Evolutionary conservation across 2,113 vertebrate genomes (phyloP).

Genomic region (Mystacornis crossleyi): DNA sequence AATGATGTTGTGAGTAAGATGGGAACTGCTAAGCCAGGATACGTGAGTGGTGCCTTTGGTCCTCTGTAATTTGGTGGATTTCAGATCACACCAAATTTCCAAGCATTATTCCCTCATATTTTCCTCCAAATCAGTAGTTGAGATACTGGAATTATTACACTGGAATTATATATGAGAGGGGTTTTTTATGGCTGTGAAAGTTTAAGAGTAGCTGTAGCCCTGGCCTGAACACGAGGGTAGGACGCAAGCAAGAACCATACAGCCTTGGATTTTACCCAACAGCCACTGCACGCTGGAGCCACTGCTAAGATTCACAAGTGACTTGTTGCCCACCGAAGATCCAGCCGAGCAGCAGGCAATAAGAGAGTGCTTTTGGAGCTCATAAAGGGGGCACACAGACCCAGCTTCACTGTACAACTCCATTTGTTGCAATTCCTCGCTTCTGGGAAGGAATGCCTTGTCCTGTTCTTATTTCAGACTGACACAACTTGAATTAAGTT

Average conservation of each 20-base stretch:
- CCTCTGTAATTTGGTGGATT: not conserved
- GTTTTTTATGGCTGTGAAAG: not conserved
- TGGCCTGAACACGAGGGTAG: not conserved
- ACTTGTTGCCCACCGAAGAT: not conserved
- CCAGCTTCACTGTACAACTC: not conserved
- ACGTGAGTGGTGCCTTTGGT: not conserved
- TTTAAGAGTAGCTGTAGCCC: not conserved
- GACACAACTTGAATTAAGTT: not conserved
- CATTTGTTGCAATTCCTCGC: rapidly evolving
- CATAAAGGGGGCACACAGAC: not conserved
- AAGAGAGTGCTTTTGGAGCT: not conserved
- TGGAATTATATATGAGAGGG: not conserved
- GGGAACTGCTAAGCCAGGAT: not conserved
- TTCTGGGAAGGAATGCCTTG: not conserved
- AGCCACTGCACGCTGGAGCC: not conserved
- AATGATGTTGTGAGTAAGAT: not conserved
- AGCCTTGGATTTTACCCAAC: not conserved
- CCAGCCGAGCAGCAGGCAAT: not conserved
- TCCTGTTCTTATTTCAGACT: not conserved
- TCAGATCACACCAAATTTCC: not conserved
- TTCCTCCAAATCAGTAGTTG: not conserved
- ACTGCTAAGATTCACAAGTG: not conserved
- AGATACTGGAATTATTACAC: not conserved
- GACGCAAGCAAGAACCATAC: not conserved
- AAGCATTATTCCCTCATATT: not conserved